phyloP scores from a whole-genome alignment of 2,888 invertebrate genomes.

The Harpalus rufipes region DNA sequence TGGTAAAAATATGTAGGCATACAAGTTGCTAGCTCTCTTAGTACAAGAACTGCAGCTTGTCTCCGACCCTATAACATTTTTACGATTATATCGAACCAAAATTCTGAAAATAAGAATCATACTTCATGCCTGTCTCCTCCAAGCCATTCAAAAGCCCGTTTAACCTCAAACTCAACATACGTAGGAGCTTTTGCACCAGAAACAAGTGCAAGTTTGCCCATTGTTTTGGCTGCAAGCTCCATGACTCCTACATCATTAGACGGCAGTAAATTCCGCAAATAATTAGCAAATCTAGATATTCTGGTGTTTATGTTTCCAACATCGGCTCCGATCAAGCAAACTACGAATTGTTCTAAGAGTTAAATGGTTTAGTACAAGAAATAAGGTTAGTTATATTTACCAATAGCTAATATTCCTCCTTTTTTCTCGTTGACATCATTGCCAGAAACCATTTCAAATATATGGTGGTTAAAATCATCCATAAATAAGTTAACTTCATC shows the following conservation, averaged over 20 bases:
- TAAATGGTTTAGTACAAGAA: not conserved
- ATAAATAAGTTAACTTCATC: conserved; percentile 95
- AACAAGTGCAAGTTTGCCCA: conserved; percentile 93
- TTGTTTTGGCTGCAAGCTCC: conserved; percentile 97
- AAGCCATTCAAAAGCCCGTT: conserved; percentile 97
- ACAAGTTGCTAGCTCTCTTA: conserved; percentile 95
- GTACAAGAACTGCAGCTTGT: conserved; percentile 94
- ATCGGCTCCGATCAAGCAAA: conserved; percentile 95
- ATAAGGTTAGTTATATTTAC: conserved; percentile 75
- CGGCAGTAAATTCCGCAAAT: conserved; percentile 92
- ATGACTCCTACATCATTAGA: conserved; percentile 95
- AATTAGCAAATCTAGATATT: conserved; percentile 95
- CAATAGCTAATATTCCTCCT: conserved; percentile 96
- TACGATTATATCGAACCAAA: not conserved
- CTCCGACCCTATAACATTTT: conserved; percentile 83
- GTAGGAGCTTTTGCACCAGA: conserved; percentile 97
- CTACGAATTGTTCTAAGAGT: conserved; percentile 77
- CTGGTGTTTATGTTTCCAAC: conserved; percentile 94
- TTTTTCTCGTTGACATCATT: conserved; percentile 96
- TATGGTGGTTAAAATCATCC: conserved; percentile 96
- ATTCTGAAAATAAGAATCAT: conserved; percentile 42
- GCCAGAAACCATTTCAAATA: conserved; percentile 97
- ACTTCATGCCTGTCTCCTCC: conserved; percentile 92
- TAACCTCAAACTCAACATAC: conserved; percentile 98
- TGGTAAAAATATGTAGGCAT: conserved; percentile 99